Base-by-base conservation (phyloP, 1,140 invertebrate genomes). In the Ceratina japonica region DNA sequence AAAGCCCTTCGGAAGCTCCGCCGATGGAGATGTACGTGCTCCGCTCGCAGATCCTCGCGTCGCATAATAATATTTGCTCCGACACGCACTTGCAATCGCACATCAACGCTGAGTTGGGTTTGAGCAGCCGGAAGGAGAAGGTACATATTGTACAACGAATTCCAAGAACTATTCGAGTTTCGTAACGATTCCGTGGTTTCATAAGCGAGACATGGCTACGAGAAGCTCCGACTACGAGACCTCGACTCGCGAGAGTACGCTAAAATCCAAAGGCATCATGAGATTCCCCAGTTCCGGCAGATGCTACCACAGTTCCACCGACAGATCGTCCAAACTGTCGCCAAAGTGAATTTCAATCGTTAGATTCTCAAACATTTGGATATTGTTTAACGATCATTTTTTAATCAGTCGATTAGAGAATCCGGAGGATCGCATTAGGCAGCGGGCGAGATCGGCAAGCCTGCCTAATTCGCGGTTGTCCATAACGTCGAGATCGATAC, bases 51-150 rank as follows among this genome's bases (percentile, higher is more conserved):
- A 89, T 90, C 72, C 74, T 89, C 27, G 85, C 89, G 13, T 90
- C 88, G 2, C 89, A 89, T 74, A 89, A 90, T 75, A 88, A 88
- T 56, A 83, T 80, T 49, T 90, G 90, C 44, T 90, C 87, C 0
- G 79, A 87, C 22, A 79, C 87, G 16, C 90, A 91, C 66, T 68
- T 91, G 13, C 88, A 90, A 22, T 91, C 90, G 20, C 90, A 91
- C 15, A 86, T 91, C n/a, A 91, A 91, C 72, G 88, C 90, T 13
- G 90, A 90, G 74, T 58, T 90, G 0, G 85, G 73, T 49, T 61
- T 86, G 37, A 87, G 80, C 16, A 83, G 52, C 71, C 83, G 82
- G 64, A 86, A 59, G 52, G 77, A 88, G 5, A 87, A 85, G 65
- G 85, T 87, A 81, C 68, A 74, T 54, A 54, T 44, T 10, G 0